Base-by-base conservation (phyloP, 2,888 invertebrate species). In the Rosalia funebris region DNA sequence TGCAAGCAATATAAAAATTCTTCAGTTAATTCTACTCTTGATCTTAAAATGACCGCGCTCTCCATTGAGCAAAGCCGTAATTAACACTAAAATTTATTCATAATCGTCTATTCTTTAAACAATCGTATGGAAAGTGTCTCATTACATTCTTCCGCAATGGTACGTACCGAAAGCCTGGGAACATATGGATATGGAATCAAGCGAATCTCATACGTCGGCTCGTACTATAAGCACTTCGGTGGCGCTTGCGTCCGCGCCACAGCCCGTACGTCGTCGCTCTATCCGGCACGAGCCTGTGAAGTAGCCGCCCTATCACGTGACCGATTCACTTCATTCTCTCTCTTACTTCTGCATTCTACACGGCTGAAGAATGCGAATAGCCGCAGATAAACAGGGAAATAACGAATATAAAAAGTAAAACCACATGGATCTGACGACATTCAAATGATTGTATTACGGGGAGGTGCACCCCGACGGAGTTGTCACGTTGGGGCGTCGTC, bases 281-380 rank as follows among this genome's bases (percentile, higher is more conserved):
- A 14, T 16, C 39, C 52, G 59, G 53, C 62, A 58, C 55, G 64
- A 55, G 65, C 62, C 62, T 67, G 66, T 69, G 71, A 70, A 73
- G 73, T 72, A 73, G 72, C 74, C 73, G 73, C 74, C 74, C 74
- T 72, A 65, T 73, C 73, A 75, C 73, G 74, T 75, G 74, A 71
- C 61, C 54, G 70, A 54, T 62, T 67, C 69, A 71, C 69, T 71
- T 70, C 72, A 65, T 70, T 73, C 71, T 63, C n/a, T n/a, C 63
- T 60, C 66, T 65, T 62, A 57, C 58, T 64, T 60, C 55, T 58
- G 55, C 62, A 57, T 65, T 62, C 62, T 66, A 69, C 70, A 69
- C 62, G 68, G 57, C 62, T 48, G 62, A 66, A 69, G 69, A 69
- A 73, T 72, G 71, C 70, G 69, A 69, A 66, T 71, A 68, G 66